A percentile compares a stretch with the other conserved stretches of the same genome.
Evolutionary conservation across 2,797 vertebrate species (phyloP).

Genomic region (Sebastes vulpes): DNA sequence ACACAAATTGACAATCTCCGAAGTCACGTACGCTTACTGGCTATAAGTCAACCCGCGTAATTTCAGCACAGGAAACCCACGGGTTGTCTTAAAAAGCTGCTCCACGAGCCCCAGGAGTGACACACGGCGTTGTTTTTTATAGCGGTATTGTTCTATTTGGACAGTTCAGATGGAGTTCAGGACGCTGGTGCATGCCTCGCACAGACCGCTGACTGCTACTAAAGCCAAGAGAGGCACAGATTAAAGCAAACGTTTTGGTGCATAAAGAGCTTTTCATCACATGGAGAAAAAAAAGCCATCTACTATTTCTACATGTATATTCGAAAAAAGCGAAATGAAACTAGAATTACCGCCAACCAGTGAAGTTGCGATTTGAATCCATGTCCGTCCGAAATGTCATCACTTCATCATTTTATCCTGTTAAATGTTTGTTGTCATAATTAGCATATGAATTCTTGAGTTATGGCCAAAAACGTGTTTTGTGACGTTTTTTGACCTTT

Average conservation of each 20-base stretch:
- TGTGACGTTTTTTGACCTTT: too few species aligned
- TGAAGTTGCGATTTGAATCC: too few species aligned
- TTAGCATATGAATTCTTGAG: too few species aligned
- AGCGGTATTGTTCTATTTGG: slow-evolving; percentile 49
- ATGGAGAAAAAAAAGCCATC: background rate
- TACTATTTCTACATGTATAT: background rate
- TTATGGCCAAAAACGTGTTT: too few species aligned
- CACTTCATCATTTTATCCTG: too few species aligned
- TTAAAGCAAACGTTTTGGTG: background rate
- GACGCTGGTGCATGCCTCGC: background rate
- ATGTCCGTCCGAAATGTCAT: too few species aligned
- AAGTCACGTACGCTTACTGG: background rate
- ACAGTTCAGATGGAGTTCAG: slow-evolving; percentile 65
- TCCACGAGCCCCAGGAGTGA: slow-evolving; percentile 29
- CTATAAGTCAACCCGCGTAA: slow-evolving; percentile 23
- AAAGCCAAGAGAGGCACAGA: background rate
- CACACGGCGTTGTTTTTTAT: slow-evolving; percentile 17
- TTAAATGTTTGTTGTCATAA: too few species aligned
- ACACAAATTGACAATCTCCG: background rate
- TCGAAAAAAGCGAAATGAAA: background rate
- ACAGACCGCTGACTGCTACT: background rate
- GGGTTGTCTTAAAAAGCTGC: slow-evolving; percentile 35
- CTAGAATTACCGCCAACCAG: background rate
- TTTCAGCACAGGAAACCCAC: slow-evolving; percentile 66
- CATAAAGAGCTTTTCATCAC: background rate